Evolutionary conservation across 2,797 vertebrate species (phyloP).

Genomic region (Coccyzus lansbergi): DNA sequence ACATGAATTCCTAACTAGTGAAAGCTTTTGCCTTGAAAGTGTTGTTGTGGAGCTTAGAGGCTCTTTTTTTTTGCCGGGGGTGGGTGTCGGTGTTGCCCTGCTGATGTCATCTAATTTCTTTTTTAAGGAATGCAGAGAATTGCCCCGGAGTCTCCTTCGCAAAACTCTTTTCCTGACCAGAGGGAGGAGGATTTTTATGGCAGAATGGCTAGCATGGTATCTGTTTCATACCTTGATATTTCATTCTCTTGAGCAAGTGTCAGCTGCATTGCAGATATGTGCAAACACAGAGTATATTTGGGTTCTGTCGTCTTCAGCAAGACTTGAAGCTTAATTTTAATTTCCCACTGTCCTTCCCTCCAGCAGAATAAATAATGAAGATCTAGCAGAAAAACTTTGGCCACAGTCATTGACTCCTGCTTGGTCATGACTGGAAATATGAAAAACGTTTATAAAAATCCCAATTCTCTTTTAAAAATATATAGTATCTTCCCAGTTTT

Average conservation of each 20-base stretch:
- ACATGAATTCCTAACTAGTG: not conserved
- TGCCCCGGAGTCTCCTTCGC: constrained; percentile 54
- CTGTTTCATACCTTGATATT: not conserved
- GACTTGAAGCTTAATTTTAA: not conserved
- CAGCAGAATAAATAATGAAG: not conserved
- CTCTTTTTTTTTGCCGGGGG: too few relatives aligned
- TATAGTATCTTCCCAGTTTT: not conserved
- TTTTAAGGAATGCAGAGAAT: constrained; percentile 48
- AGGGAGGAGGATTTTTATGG: constrained; percentile 87
- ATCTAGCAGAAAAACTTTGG: not conserved
- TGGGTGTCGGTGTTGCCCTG: not conserved
- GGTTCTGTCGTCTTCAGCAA: not conserved
- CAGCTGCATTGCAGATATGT: not conserved
- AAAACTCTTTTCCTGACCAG: constrained; percentile 72
- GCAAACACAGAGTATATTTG: not conserved
- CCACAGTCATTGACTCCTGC: too few relatives aligned
- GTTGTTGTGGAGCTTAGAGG: rapidly evolving
- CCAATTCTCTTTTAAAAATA: not conserved
- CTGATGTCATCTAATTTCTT: not conserved
- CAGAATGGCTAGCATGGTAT: constrained; percentile 81
- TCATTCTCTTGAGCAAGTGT: not conserved
- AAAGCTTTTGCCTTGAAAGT: not conserved
- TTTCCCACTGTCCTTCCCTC: not conserved
- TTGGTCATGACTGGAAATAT: not conserved
- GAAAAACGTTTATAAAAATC: not conserved